phyloP scores from a whole-genome alignment of 2,888 invertebrate species.

The Hemicrepidius hirtus region DNA sequence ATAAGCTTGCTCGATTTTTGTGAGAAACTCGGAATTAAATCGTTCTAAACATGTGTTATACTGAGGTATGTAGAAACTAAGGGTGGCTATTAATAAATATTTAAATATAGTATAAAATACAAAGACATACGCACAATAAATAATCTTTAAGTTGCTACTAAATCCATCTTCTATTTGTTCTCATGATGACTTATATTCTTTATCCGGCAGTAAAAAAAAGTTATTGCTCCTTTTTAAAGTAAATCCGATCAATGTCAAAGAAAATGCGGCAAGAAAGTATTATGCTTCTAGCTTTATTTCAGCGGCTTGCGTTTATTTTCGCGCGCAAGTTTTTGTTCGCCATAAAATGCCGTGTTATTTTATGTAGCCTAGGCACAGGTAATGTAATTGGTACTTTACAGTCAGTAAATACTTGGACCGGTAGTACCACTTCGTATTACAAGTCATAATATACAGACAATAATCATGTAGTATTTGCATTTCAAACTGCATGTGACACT shows the following conservation, averaged over 20 bases:
- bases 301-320: conserved; percentile 3
- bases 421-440: conserved; percentile 25
- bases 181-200: conserved; percentile 8
- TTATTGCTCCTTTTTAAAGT: conserved; percentile 12
- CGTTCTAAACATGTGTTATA: neutral
- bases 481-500: conserved; percentile 13
- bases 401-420: conserved; percentile 11
- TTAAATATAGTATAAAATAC: neutral
- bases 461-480: conserved; percentile 20
- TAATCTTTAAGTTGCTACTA: neutral
- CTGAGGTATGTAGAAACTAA: neutral
- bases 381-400: neutral
- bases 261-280: neutral
- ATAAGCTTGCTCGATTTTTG: neutral
- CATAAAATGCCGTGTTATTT: neutral
- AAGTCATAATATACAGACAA: conserved; percentile 18
- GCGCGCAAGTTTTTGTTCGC: neutral
- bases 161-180: neutral
- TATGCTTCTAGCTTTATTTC: neutral
- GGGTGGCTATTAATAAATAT: conserved; percentile 1
- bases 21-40: neutral
- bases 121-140: neutral
- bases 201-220: neutral
- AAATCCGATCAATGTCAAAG: conserved; percentile 14
- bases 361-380: neutral